These are phyloP conservation scores for Garra rufa DNA, from an alignment of 2,113 vertebrate species.

Conservation along the genomic window DNA sequence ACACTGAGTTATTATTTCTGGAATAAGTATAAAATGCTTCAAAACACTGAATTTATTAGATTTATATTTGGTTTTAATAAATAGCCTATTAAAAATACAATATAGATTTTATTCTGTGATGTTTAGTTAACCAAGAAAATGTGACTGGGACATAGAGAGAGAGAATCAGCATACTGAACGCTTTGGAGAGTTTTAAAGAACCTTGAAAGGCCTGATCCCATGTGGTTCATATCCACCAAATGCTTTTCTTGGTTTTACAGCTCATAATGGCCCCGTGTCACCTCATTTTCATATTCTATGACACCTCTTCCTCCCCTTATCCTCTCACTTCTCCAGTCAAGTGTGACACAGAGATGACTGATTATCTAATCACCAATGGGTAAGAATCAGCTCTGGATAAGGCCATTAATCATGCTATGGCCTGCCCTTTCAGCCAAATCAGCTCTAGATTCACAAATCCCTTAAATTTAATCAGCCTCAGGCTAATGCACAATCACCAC, in stretches of 20 bases:
- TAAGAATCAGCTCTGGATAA: conserved; percentile 44
- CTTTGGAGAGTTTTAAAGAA: conserved; percentile 2
- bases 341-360: conserved; percentile 55
- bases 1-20: too few species aligned
- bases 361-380: conserved; percentile 61
- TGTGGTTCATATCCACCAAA: conserved; percentile 28
- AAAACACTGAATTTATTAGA: too few species aligned
- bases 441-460: conserved; percentile 55
- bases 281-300: conserved; percentile 44
- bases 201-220: conserved; percentile 10
- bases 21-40: too few species aligned
- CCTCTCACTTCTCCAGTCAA: conserved; percentile 45
- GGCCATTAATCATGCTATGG: conserved; percentile 60
- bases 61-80: too few species aligned
- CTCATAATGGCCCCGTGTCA: conserved; percentile 36
- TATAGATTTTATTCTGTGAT: too few species aligned
- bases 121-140: too few species aligned
- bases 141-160: too few species aligned
- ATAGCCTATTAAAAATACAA: too few species aligned
- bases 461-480: conserved; percentile 56
- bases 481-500: conserved; percentile 42
- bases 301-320: conserved; percentile 50
- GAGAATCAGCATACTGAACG: neutral
- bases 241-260: conserved; percentile 13
- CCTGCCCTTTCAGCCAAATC: conserved; percentile 60